Base-by-base conservation (phyloP, 2,797 vertebrate species). In the Phalloptychus januarius region DNA sequence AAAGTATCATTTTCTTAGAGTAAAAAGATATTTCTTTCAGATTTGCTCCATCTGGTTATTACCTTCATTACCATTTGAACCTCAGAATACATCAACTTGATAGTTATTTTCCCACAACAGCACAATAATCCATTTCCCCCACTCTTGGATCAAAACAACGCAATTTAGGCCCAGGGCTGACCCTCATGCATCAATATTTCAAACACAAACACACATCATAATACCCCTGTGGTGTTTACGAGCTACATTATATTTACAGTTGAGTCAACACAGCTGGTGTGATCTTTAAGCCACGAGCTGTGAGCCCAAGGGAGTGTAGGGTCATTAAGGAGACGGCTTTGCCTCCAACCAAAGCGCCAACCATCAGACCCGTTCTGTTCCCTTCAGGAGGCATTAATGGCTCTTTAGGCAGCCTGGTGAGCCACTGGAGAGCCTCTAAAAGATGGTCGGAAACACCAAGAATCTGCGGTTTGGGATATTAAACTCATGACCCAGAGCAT, bases 191-290 rank as follows among this genome's bases (percentile, higher is more conserved):
- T 86, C 84, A 78, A 81, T 80, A 85, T 86, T 77, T 88, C 86
- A 85, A 76, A 45, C 72, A 46, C 5, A 75, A 45, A 56, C 73
- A 73, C 76, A 42, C 70, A 2, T 74, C 74, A 46, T 78, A 86
- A 90, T 75, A 78, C 85, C 81, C 83, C 79, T 38, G 1, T 74
- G 18, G 82, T 76, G 76, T 79, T 91, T 73, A 79, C 84, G 85
- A 86, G 81, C 77, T 71, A 33, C 81, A 88, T 74, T 83, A 72
- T 91, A 89, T 89, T 93, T 91, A 92, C 91, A 90, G 88, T 90
- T 84, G 80, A 90, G 88, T 77, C 88, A 78, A 86, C 90, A 73
- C 85, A 83, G 91, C 83, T 70, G 33, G 28, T 48, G 79, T 79
- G 72, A 86, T 91, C 80, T 74, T 86, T 91, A 82, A 90, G 78